These are phyloP conservation scores for Platycheirus albimanus DNA, from an alignment of 2,888 invertebrate species.

Conservation along the genomic window DNA sequence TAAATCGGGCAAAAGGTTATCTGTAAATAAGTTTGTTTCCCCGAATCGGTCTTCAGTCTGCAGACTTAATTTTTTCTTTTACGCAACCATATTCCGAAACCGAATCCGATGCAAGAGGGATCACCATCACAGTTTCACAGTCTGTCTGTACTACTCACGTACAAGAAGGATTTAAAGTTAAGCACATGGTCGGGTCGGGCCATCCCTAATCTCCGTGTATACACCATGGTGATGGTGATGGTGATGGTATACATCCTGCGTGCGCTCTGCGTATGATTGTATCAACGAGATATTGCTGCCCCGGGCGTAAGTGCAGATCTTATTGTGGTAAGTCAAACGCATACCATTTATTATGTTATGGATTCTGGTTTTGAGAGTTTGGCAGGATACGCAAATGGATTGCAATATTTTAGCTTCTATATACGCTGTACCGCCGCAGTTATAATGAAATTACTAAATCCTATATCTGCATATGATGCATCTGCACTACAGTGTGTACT, in stretches of 20 bases:
- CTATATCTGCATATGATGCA: conserved; percentile 39
- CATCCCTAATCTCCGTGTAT: conserved; percentile 70
- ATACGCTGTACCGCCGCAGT: conserved; percentile 29
- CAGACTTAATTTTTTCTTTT: conserved; percentile 1
- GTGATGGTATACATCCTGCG: conserved; percentile 74
- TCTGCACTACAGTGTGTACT: too few species aligned
- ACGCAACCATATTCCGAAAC: too few species aligned
- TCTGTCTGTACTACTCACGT: too few species aligned
- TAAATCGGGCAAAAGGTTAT: conserved; percentile 72
- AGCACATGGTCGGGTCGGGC: conserved; percentile 49
- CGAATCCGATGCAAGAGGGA: too few species aligned
- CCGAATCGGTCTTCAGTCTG: conserved; percentile 17
- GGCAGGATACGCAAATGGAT: conserved; percentile 73
- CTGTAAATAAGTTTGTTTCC: conserved; percentile 67
- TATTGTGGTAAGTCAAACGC: conserved; percentile 71
- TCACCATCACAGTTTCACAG: too few species aligned
- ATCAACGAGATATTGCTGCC: conserved; percentile 71
- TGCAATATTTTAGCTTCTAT: conserved; percentile 64
- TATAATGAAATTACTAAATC: conserved; percentile 65
- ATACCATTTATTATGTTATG: conserved; percentile 71
- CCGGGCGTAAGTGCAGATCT: conserved; percentile 66
- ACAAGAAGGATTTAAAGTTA: conserved; percentile 49
- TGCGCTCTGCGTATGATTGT: conserved; percentile 73
- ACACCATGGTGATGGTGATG: too few species aligned
- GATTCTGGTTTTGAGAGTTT: conserved; percentile 70